Evolutionary conservation across 2,888 invertebrate species (phyloP).

Genomic region (Caenorhabditis afra): DNA sequence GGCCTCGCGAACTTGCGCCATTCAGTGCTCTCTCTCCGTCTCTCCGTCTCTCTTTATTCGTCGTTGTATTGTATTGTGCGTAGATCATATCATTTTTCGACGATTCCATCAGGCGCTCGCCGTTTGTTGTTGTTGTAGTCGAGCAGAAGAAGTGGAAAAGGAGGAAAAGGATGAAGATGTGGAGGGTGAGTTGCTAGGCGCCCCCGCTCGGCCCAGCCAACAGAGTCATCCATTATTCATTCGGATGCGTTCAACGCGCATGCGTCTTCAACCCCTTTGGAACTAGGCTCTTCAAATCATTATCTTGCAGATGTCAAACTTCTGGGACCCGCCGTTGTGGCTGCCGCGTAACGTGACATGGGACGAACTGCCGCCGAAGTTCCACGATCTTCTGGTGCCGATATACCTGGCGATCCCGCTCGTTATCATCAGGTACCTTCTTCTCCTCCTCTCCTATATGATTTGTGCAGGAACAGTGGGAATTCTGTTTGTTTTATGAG

Average conservation of each 20-base stretch:
- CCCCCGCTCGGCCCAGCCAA: background rate
- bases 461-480: background rate
- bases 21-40: slow-evolving; percentile 9
- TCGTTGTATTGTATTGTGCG: background rate
- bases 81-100: slow-evolving; percentile 11
- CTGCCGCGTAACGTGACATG: slow-evolving; percentile 73
- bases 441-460: slow-evolving; percentile 4
- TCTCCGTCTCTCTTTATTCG: background rate
- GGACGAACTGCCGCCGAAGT: slow-evolving; percentile 70
- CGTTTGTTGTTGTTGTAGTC: no score
- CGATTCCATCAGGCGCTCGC: background rate
- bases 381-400: slow-evolving; percentile 71
- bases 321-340: slow-evolving; percentile 62
- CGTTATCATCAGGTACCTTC: slow-evolving; percentile 60
- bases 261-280: slow-evolving; percentile 15
- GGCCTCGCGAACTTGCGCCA: background rate
- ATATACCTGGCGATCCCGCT: slow-evolving; percentile 73
- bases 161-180: slow-evolving; percentile 21
- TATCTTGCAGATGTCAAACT: slow-evolving; percentile 45
- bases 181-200: slow-evolving; percentile 37
- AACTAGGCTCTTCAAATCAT: no score
- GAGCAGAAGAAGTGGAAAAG: background rate
- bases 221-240: slow-evolving; percentile 23
- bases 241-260: slow-evolving; percentile 19
- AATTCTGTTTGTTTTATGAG: slow-evolving; percentile 21